Conservation (phyloP, 2,113 vertebrate genomes). For the Antechinus stuartii region DNA sequence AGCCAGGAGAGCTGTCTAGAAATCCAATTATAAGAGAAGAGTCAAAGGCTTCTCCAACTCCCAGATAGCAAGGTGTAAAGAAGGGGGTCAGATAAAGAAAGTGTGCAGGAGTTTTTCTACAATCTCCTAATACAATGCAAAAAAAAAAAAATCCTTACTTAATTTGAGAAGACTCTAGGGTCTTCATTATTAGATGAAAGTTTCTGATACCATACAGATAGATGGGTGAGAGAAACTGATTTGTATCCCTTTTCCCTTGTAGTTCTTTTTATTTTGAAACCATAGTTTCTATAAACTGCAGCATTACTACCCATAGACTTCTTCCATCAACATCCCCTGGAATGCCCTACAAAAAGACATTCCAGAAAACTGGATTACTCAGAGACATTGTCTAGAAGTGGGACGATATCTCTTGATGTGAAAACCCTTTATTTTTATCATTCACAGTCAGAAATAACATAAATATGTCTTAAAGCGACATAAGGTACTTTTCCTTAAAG, state of each 20-base stretch:
- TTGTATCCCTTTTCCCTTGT: background rate
- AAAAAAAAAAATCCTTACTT: background rate
- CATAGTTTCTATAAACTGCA: background rate
- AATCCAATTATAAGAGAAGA: background rate
- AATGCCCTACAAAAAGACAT: background rate
- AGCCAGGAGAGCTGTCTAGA: background rate
- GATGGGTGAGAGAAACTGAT: background rate
- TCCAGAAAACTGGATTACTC: background rate
- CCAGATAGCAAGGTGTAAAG: background rate
- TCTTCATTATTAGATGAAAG: background rate
- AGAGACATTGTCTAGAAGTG: background rate
- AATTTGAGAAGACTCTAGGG: background rate
- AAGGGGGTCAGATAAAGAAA: background rate
- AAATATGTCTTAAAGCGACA: background rate
- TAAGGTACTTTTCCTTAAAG: background rate
- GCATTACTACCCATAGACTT: background rate
- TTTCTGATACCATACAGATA: background rate
- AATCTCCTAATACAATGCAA: background rate
- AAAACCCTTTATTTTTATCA: background rate
- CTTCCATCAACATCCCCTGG: background rate
- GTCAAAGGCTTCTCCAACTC: background rate
- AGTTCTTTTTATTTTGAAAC: background rate
- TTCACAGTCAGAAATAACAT: background rate
- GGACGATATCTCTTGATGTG: background rate
- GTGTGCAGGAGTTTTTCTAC: background rate